Percentiles rank a stretch among this genome's conserved stretches.
Conservation (phyloP, 2,113 vertebrate genomes). For the Numida meleagris region DNA sequence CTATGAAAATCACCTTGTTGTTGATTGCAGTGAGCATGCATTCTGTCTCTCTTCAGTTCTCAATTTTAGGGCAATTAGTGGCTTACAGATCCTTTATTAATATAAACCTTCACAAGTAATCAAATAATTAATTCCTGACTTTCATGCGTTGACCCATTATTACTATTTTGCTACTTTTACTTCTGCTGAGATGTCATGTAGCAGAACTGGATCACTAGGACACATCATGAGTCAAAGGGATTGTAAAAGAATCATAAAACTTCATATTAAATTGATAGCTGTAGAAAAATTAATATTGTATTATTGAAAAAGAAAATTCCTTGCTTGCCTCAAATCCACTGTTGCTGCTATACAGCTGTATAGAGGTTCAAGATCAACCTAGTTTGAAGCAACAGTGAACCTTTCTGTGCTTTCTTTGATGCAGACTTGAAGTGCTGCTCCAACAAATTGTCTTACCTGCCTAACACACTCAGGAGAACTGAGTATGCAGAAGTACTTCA, state of each 20-base stretch:
- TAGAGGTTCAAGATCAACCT: conserved; percentile 25
- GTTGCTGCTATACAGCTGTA: conserved; percentile 16
- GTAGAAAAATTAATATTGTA: conserved; percentile 29
- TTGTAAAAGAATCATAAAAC: neutral
- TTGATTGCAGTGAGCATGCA: neutral
- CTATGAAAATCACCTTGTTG: neutral
- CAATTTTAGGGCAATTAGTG: neutral
- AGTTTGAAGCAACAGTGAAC: conserved; percentile 42
- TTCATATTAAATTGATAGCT: neutral
- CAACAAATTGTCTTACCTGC: neutral
- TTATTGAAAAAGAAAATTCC: conserved; percentile 27
- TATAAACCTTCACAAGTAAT: neutral
- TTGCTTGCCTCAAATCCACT: conserved; percentile 23
- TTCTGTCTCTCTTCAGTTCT: neutral
- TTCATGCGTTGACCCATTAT: neutral
- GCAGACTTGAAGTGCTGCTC: neutral
- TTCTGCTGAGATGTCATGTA: neutral
- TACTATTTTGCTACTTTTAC: neutral
- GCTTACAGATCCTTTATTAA: neutral
- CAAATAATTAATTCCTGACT: neutral
- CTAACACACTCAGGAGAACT: conserved; percentile 3
- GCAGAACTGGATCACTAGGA: neutral
- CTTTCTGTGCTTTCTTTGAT: conserved; percentile 10
- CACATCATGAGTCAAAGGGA: neutral
- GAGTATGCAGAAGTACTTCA: neutral